These are phyloP conservation scores for Bombus picipes DNA, from an alignment of 1,140 invertebrate genomes.

Conservation along the genomic window DNA sequence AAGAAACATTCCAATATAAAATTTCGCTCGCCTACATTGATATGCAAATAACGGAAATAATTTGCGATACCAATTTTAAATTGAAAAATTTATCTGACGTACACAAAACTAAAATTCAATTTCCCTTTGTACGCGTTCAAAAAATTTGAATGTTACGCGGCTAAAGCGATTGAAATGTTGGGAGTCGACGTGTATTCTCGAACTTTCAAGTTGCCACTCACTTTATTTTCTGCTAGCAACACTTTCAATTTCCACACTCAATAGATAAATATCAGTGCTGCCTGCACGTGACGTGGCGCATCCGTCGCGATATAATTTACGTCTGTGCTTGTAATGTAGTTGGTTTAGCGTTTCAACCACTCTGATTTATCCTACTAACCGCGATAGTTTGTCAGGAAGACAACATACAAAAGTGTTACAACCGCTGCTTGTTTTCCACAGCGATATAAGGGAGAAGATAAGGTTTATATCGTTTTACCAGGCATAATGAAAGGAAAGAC, in stretches of 20 bases:
- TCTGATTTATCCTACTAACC: constrained; percentile 12
- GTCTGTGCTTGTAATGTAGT: constrained; percentile 57
- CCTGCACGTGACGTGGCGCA: constrained; percentile 59
- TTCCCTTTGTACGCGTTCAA: constrained; percentile 5
- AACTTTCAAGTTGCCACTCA: constrained; percentile 27
- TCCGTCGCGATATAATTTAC: constrained; percentile 45
- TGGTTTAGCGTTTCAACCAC: not conserved
- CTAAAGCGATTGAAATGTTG: not conserved
- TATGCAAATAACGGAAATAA: not conserved
- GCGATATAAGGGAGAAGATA: not conserved
- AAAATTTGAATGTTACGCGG: not conserved
- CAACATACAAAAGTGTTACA: not conserved
- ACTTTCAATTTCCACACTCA: constrained; percentile 33
- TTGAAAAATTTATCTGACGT: not conserved
- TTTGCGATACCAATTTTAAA: not conserved
- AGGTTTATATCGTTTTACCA: not conserved
- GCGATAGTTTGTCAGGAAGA: constrained; percentile 3
- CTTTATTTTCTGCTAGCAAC: not conserved
- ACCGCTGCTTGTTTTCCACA: not conserved
- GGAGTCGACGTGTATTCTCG: not conserved
- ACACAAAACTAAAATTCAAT: not conserved
- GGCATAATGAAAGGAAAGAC: not conserved
- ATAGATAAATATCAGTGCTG: constrained; percentile 42
- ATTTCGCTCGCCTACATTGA: not conserved
- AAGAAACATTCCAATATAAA: not conserved